Evolutionary conservation across 2,888 invertebrate genomes (phyloP).

Genomic region (Parnassius glacialis): DNA sequence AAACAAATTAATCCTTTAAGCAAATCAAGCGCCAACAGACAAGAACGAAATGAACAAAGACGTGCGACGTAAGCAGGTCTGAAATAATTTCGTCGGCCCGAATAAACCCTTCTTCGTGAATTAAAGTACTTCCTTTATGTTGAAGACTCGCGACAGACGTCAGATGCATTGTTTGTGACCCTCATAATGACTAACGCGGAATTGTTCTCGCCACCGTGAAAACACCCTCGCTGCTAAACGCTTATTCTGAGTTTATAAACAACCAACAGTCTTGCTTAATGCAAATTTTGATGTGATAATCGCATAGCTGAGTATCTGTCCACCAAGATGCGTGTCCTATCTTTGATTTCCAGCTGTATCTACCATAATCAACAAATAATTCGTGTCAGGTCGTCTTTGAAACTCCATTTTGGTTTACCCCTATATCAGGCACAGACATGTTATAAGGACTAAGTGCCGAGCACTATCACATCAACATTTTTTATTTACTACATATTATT

Average conservation of each 20-base stretch:
- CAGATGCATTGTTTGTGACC: constrained; percentile 43
- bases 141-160: constrained; percentile 41
- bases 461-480: no score
- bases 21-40: constrained; percentile 11
- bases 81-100: constrained; percentile 41
- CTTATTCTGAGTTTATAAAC: constrained; percentile 21
- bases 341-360: no score
- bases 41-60: constrained; percentile 37
- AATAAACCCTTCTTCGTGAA: constrained; percentile 44
- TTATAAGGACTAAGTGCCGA: no score
- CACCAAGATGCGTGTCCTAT: no score
- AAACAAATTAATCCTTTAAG: constrained; percentile 11
- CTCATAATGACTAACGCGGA: constrained; percentile 36
- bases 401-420: no score
- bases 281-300: background rate
- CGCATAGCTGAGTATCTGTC: no score
- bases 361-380: no score
- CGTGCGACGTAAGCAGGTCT: constrained; percentile 40
- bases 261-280: constrained; percentile 1
- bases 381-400: no score
- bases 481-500: no score
- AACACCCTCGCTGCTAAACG: constrained; percentile 26
- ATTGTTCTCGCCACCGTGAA: constrained; percentile 33
- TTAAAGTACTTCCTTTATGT: constrained; percentile 49
- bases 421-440: no score